A percentile compares a stretch with the other conserved stretches of the same genome.
Evolutionary conservation across 2,113 vertebrate species (phyloP).

Genomic region (Bufo gargarizans): DNA sequence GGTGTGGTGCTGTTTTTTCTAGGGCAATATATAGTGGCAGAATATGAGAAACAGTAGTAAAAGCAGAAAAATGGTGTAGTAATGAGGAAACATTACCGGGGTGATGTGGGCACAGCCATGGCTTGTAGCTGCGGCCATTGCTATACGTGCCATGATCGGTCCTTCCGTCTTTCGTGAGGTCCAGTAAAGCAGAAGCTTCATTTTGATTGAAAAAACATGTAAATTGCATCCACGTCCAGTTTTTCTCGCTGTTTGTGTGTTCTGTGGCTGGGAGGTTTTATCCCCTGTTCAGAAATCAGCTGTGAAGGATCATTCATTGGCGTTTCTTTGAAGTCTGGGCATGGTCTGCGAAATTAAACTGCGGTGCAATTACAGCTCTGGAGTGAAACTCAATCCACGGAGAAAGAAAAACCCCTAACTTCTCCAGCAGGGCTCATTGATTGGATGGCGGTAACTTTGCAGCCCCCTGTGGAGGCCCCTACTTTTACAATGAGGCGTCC

Average conservation of each 20-base stretch:
- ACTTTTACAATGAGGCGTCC: not conserved
- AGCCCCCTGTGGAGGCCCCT: constrained; percentile 19
- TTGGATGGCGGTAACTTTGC: constrained; percentile 22
- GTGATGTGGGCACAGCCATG: too few relatives aligned
- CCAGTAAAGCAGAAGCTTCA: not conserved
- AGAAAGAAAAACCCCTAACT: constrained; percentile 35
- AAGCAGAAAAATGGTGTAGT: too few relatives aligned
- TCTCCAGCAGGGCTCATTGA: constrained; percentile 39
- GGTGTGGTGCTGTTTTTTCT: too few relatives aligned
- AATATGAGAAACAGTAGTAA: too few relatives aligned
- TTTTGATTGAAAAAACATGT: not conserved
- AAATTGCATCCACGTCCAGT: constrained; percentile 17
- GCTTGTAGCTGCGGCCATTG: not conserved
- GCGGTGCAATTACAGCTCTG: constrained; percentile 48
- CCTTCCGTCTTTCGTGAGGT: not conserved
- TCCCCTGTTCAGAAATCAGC: constrained; percentile 24
- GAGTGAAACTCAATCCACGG: constrained; percentile 41
- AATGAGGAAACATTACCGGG: too few relatives aligned
- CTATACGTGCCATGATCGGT: not conserved
- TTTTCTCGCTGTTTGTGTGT: not conserved
- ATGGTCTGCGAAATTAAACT: constrained; percentile 53
- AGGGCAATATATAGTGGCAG: too few relatives aligned
- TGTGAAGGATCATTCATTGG: constrained; percentile 54
- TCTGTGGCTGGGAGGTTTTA: constrained; percentile 19
- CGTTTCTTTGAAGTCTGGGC: constrained; percentile 47